Evolutionary conservation across 1,140 invertebrate species (phyloP), one percentile per base, ranked within the genome.

Genomic region (Cotesia typhae): DNA sequence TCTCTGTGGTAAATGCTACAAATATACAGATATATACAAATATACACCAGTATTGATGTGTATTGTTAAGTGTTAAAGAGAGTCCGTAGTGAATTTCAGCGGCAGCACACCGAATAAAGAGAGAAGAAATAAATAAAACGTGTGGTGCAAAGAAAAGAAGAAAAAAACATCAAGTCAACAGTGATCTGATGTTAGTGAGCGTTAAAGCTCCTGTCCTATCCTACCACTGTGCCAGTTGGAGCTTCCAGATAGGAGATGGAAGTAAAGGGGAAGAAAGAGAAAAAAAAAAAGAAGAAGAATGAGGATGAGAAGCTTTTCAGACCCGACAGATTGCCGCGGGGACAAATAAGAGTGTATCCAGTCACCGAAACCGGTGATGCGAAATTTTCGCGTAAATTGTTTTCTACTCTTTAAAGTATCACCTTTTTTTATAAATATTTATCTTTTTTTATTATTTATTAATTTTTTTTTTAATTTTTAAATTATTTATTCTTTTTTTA

Each of bases 251-350:
- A 12, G 36, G 51, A 41, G 37, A 71, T 47, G 73, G 71, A 70
- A 38, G 53, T 55, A n/a, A n/a, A 55, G 53, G 9, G 4, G 53
- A 55, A 55, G 5, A 14, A 4, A 71, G 55, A 38, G 61, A 12
- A 4, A 47, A 61, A 60, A 60, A 17, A 28, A 61, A 28, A 64
- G 20, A 47, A 60, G 38, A 55, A 70, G 69, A 61, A 78, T 75
- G 75, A 74, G 74, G 71, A 69, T 41, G 10, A 20, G 38, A 59
- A 10, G 61, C 76, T 63, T 76, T 79, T 73, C 73, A 78, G 78
- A 81, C 81, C 79, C 78, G 79, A 82, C 81, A 82, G 83, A 84
- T 82, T 82, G 83, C 81, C 77, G 77, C 74, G 76, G 81, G 82
- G 82, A 83, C 80, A 82, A 83, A 83, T 83, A 82, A 83, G 82